A percentile compares a stretch with the other conserved stretches of the same genome.
phyloP scores from a whole-genome alignment of 2,113 vertebrate genomes.

The Anhinga anhinga region DNA sequence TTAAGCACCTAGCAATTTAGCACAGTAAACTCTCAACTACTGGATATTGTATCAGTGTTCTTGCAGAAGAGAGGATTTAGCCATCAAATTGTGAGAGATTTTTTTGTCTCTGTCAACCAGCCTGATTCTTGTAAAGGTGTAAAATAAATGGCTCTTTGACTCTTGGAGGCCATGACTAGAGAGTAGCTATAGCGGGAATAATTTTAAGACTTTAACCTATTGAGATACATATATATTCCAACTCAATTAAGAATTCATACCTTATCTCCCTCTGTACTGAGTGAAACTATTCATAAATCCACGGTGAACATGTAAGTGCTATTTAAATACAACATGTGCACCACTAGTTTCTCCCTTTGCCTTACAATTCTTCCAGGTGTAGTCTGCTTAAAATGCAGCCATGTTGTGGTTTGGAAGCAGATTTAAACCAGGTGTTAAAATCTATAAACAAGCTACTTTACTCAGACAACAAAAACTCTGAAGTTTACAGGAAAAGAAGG shows the following conservation, averaged over 20 bases:
- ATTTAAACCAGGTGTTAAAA: neutral
- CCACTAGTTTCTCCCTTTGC: neutral
- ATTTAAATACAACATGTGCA: neutral
- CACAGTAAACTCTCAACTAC: constrained; percentile 7
- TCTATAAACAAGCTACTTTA: neutral
- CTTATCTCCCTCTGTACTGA: neutral
- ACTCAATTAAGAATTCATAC: neutral
- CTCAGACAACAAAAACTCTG: neutral
- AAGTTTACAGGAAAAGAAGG: neutral
- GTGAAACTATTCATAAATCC: neutral
- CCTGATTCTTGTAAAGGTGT: neutral
- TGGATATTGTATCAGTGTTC: neutral
- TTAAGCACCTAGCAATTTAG: constrained; percentile 33
- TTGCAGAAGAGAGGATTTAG: neutral
- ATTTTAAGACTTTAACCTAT: neutral
- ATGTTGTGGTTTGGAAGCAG: neutral
- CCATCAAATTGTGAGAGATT: neutral
- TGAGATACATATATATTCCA: neutral
- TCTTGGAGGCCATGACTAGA: constrained; percentile 10
- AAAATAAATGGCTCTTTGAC: constrained; percentile 1
- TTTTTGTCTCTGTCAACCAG: neutral
- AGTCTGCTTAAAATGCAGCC: neutral
- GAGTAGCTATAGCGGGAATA: neutral
- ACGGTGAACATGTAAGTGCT: neutral
- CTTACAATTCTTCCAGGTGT: neutral